Percentiles rank a stretch among this genome's conserved stretches.
phyloP scores from a whole-genome alignment of 2,113 vertebrate genomes.

The Archocentrus centrarchus region DNA sequence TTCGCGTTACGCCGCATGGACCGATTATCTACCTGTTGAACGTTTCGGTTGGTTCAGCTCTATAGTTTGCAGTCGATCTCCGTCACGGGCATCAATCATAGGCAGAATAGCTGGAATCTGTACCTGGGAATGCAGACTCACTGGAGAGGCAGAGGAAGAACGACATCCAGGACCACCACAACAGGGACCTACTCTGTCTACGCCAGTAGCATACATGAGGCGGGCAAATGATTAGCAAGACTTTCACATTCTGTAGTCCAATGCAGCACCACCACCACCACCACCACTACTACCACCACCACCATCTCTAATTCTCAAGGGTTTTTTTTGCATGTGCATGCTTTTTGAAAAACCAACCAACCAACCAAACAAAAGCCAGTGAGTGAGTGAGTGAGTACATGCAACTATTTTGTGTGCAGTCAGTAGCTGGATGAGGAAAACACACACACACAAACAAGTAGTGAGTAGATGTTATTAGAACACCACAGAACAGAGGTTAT shows the following conservation, averaged over 20 bases:
- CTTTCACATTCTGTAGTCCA: background rate
- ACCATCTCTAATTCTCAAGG: no score
- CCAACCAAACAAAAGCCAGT: background rate
- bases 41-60: background rate
- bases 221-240: background rate
- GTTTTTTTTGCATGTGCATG: no score
- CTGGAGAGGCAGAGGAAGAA: background rate
- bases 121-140: background rate
- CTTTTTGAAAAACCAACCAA: background rate
- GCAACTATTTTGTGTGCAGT: background rate
- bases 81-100: background rate
- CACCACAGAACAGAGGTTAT: background rate
- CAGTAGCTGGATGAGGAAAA: background rate
- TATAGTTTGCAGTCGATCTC: background rate
- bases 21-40: slow-evolving; percentile 14
- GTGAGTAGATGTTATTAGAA: background rate
- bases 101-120: background rate
- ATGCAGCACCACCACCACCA: background rate
- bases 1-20: slow-evolving; percentile 1
- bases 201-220: background rate
- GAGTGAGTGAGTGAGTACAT: background rate
- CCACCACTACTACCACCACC: no score
- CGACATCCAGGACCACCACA: slow-evolving; percentile 1
- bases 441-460: background rate
- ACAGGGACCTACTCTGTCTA: slow-evolving; percentile 7